Evolutionary conservation across 2,113 vertebrate genomes (phyloP).

Genomic region (Kryptolebias marmoratus): DNA sequence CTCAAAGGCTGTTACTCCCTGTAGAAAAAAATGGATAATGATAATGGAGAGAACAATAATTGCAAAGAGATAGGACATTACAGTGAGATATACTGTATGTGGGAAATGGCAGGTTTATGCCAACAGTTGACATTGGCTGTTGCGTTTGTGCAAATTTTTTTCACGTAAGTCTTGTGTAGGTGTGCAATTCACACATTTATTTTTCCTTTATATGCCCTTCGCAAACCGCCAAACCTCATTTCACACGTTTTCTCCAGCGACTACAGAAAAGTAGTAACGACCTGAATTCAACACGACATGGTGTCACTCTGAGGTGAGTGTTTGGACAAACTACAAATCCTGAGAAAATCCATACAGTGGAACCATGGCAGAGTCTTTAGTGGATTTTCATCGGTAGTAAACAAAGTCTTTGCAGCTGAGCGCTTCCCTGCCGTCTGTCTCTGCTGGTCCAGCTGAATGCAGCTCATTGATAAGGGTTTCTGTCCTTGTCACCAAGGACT

Average conservation of each 20-base stretch:
- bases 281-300: constrained; percentile 20
- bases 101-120: background rate
- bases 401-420: constrained; percentile 48
- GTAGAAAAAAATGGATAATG: background rate
- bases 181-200: background rate
- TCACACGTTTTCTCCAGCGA: constrained; percentile 1
- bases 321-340: constrained; percentile 50
- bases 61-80: background rate
- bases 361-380: constrained; percentile 42
- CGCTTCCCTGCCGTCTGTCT: constrained; percentile 13
- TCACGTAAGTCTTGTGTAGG: background rate
- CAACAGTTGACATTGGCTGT: background rate
- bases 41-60: background rate
- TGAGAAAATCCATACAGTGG: constrained; percentile 31
- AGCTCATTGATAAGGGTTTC: constrained; percentile 69
- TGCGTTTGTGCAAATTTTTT: background rate
- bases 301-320: constrained; percentile 7
- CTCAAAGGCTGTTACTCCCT: background rate
- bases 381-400: constrained; percentile 51
- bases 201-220: background rate
- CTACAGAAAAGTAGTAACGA: background rate
- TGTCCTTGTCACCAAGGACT: constrained; percentile 76
- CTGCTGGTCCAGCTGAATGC: constrained; percentile 55
- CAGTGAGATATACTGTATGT: background rate
- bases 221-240: background rate